These are phyloP conservation scores for Brachionus plicatilis DNA, from an alignment of 1,140 invertebrate species.

Conservation along the genomic window DNA sequence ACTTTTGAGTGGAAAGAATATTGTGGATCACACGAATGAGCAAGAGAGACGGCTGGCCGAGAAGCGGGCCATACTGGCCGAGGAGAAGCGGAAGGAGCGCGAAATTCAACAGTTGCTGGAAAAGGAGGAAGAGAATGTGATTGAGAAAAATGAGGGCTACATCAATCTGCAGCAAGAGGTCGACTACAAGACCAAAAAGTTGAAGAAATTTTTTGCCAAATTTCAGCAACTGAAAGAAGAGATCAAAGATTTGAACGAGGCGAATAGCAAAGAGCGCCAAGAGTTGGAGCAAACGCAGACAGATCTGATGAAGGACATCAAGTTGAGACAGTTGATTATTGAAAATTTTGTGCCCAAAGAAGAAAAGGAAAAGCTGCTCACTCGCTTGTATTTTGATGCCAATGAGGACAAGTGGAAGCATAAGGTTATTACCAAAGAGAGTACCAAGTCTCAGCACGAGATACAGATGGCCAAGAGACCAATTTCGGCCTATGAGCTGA, in stretches of 20 bases:
- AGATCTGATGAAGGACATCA: slow-evolving; percentile 64
- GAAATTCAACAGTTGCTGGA: slow-evolving; percentile 60
- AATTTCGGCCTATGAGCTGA: slow-evolving; percentile 62
- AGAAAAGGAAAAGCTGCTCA: slow-evolving; percentile 73
- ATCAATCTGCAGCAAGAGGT: slow-evolving; percentile 81
- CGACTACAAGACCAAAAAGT: slow-evolving; percentile 81
- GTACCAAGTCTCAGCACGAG: not conserved
- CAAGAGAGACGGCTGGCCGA: slow-evolving; percentile 55
- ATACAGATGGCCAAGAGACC: slow-evolving; percentile 59
- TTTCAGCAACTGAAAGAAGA: slow-evolving; percentile 64
- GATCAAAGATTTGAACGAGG: slow-evolving; percentile 73
- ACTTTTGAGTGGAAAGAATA: slow-evolving; percentile 39
- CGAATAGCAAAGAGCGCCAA: slow-evolving; percentile 70
- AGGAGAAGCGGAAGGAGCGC: slow-evolving; percentile 52
- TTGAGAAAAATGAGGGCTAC: slow-evolving; percentile 64
- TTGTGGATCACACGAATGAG: slow-evolving; percentile 60
- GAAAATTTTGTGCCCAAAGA: slow-evolving; percentile 93
- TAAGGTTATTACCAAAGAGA: slow-evolving; percentile 52
- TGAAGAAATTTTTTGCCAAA: slow-evolving; percentile 63
- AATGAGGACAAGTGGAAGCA: slow-evolving; percentile 72
- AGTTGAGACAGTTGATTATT: slow-evolving; percentile 78
- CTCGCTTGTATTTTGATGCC: slow-evolving; percentile 74
- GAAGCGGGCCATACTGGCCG: slow-evolving; percentile 50
- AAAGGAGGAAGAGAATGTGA: slow-evolving; percentile 60
- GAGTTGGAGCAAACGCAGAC: slow-evolving; percentile 74